phyloP scores from a whole-genome alignment of 1,140 invertebrate genomes.

The Melitaea cinxia region DNA sequence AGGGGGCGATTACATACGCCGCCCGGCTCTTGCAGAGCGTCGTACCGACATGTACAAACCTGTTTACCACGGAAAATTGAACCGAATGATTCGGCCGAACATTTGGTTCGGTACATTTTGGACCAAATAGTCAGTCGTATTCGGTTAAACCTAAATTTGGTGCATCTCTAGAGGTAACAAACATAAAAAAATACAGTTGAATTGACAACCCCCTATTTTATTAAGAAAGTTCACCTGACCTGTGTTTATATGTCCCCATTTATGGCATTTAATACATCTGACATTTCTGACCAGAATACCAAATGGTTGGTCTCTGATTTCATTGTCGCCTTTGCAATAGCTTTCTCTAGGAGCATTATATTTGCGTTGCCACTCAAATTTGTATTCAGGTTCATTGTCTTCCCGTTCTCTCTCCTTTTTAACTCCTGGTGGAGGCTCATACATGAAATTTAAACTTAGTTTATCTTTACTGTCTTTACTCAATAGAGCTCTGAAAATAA shows the following conservation, averaged over 20 bases:
- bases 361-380: slow-evolving; percentile 99
- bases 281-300: slow-evolving; percentile 99
- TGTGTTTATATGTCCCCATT: slow-evolving; percentile 99
- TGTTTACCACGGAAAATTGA: too few species aligned
- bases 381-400: slow-evolving; percentile 97
- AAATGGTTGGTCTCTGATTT: slow-evolving; percentile 99
- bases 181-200: neutral
- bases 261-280: slow-evolving; percentile 98
- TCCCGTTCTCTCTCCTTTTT: slow-evolving; percentile 95
- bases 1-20: too few species aligned
- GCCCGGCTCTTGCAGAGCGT: too few species aligned
- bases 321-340: slow-evolving; percentile 97
- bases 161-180: too few species aligned
- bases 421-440: slow-evolving; percentile 98
- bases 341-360: slow-evolving; percentile 99
- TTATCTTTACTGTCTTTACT: slow-evolving; percentile 99
- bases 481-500: slow-evolving; percentile 90
- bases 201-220: too few species aligned
- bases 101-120: too few species aligned
- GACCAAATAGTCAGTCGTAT: too few species aligned
- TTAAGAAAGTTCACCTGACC: slow-evolving; percentile 82
- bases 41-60: too few species aligned
- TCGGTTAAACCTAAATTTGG: too few species aligned
- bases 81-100: too few species aligned
- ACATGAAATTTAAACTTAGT: slow-evolving; percentile 99